Conservation (phyloP, 2,113 vertebrate species). For the Cyprinodon tularosa region DNA sequence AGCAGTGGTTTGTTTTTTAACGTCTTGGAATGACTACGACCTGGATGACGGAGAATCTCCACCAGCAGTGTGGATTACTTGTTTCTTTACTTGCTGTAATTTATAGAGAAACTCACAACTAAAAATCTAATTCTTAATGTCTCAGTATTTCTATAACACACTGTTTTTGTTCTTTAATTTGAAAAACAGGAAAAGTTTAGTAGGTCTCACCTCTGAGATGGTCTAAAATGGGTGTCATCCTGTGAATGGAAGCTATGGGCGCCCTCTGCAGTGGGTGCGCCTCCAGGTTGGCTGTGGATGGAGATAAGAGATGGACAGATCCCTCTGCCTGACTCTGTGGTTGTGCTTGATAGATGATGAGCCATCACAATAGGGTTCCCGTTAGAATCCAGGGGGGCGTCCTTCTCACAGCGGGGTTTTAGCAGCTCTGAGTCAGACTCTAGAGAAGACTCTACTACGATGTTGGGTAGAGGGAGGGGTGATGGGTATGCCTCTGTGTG, state of each 20-base stretch:
- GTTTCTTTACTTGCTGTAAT: not conserved
- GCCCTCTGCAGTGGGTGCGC: conserved; percentile 1
- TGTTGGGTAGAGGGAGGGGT: conserved; percentile 44
- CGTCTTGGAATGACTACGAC: too few relatives aligned
- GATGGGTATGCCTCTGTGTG: conserved; percentile 35
- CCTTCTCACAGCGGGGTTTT: not conserved
- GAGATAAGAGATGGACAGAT: conserved; percentile 38
- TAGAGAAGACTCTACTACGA: conserved; percentile 53
- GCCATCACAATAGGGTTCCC: conserved; percentile 33
- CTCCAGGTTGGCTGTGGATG: conserved; percentile 49
- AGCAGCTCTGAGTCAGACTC: conserved; percentile 4
- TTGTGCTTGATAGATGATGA: not conserved
- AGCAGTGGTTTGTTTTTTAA: too few relatives aligned
- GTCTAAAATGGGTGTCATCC: conserved; percentile 22
- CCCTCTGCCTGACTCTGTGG: conserved; percentile 14
- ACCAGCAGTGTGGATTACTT: not conserved
- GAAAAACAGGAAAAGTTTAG: not conserved
- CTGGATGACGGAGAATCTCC: too few relatives aligned
- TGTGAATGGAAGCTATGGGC: conserved; percentile 45
- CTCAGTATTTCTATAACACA: not conserved
- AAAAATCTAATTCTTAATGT: too few relatives aligned
- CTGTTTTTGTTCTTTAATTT: too few relatives aligned
- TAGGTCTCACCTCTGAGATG: conserved; percentile 49
- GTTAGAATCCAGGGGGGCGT: conserved; percentile 51
- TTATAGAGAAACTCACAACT: not conserved